These are phyloP conservation scores for Torymus auratus DNA, from an alignment of 2,888 invertebrate genomes.

Conservation along the genomic window DNA sequence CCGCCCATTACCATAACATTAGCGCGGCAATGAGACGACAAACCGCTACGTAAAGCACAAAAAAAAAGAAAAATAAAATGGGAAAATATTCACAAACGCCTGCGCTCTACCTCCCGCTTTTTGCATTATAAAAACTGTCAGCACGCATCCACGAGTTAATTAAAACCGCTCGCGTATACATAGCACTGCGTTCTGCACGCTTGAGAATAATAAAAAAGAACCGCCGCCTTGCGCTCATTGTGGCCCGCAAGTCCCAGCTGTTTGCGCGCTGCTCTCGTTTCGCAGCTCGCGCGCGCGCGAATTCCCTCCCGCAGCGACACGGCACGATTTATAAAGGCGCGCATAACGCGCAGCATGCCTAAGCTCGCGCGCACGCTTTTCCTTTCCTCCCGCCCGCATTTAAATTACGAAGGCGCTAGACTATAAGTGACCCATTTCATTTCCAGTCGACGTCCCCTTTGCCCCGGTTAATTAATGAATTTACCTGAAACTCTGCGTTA, in stretches of 20 bases:
- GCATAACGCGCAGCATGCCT: too few relatives aligned
- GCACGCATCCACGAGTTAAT: background rate
- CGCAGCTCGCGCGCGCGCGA: background rate
- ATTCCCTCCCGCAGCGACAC: background rate
- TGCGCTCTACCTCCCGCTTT: too few relatives aligned
- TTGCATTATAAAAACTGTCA: constrained; percentile 63
- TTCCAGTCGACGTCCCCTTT: constrained; percentile 17
- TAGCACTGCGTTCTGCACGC: too few relatives aligned
- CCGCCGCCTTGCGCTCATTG: too few relatives aligned
- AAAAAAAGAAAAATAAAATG: too few relatives aligned
- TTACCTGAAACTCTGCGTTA: constrained; percentile 12
- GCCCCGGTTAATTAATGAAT: constrained; percentile 49
- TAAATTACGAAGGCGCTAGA: constrained; percentile 30
- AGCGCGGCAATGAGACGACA: too few relatives aligned
- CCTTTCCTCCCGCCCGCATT: background rate
- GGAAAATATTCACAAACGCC: too few relatives aligned
- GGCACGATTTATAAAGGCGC: constrained; percentile 37
- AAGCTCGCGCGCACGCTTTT: background rate
- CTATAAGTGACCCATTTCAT: constrained; percentile 42
- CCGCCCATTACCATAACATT: too few relatives aligned
- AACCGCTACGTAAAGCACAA: too few relatives aligned
- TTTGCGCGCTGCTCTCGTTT: background rate
- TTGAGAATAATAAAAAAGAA: too few relatives aligned
- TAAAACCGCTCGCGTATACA: too few relatives aligned
- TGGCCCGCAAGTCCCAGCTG: too few relatives aligned